Evolutionary conservation across 2,888 invertebrate species (phyloP).

Genomic region (Eutolmus rufibarbis): DNA sequence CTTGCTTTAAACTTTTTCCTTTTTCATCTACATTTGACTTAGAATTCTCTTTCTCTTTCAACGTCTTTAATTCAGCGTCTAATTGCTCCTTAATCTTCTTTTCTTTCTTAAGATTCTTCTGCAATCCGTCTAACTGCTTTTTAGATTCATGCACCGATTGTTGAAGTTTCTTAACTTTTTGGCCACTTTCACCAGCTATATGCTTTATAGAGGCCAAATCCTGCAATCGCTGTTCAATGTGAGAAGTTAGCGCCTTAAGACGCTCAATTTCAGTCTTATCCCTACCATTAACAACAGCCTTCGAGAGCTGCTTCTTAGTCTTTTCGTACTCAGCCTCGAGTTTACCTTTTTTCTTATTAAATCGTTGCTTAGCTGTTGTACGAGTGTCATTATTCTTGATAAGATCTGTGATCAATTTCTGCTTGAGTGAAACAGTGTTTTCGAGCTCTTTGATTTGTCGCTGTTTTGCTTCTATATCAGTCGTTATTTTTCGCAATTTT

Average conservation of each 20-base stretch:
- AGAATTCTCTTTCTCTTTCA: slow-evolving; percentile 63
- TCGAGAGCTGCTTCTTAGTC: slow-evolving; percentile 66
- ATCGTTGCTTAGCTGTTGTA: slow-evolving; percentile 67
- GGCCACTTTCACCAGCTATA: slow-evolving; percentile 69
- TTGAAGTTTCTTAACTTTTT: slow-evolving; percentile 76
- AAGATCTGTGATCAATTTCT: slow-evolving; percentile 76
- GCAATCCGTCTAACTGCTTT: slow-evolving; percentile 77
- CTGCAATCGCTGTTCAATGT: slow-evolving; percentile 65
- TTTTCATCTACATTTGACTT: slow-evolving; percentile 61
- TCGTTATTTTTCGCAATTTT: slow-evolving; percentile 58
- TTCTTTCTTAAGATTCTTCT: slow-evolving; percentile 76
- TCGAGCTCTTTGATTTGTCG: slow-evolving; percentile 75
- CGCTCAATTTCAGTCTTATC: slow-evolving; percentile 62
- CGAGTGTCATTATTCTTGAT: slow-evolving; percentile 68
- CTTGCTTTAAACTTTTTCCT: slow-evolving; percentile 69
- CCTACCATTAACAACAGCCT: slow-evolving; percentile 64
- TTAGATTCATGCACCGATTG: slow-evolving; percentile 76
- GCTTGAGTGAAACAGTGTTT: slow-evolving; percentile 74
- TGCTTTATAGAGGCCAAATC: slow-evolving; percentile 66
- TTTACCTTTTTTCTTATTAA: slow-evolving; percentile 71
- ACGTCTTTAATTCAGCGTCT: slow-evolving; percentile 70
- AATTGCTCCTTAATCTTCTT: slow-evolving; percentile 74
- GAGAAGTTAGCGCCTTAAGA: slow-evolving; percentile 62
- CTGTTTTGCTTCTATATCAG: slow-evolving; percentile 72
- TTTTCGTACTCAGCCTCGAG: slow-evolving; percentile 69